Conservation (phyloP, 2,888 invertebrate species). For the Neuroscelio doddi region DNA sequence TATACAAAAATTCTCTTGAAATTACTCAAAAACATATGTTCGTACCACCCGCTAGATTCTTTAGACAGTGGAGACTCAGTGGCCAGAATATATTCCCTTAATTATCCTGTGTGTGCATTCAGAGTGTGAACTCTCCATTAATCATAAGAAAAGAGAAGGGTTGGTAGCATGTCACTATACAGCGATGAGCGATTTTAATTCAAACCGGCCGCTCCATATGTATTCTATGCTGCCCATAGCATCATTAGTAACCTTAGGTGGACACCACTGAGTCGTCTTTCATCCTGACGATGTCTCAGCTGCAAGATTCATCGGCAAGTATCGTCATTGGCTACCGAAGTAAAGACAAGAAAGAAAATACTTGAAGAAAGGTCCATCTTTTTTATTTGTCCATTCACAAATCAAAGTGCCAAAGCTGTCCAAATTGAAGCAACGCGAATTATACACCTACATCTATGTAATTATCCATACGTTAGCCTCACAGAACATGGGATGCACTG, state of each 20-base stretch:
- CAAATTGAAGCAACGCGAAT: no score
- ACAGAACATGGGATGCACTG: slow-evolving; percentile 37
- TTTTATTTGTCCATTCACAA: no score
- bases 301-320: slow-evolving; percentile 56
- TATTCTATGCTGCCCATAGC: slow-evolving; percentile 66
- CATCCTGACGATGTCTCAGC: slow-evolving; percentile 66
- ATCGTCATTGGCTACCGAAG: slow-evolving; percentile 53
- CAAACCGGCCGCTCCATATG: slow-evolving; percentile 70
- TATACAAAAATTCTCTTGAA: no score
- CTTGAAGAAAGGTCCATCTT: not conserved
- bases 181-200: slow-evolving; percentile 70
- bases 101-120: slow-evolving; percentile 72
- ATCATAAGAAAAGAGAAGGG: slow-evolving; percentile 69
- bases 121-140: slow-evolving; percentile 73
- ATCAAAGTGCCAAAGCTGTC: no score
- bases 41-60: slow-evolving; percentile 69
- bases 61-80: slow-evolving; percentile 66
- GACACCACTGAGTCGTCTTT: slow-evolving; percentile 70
- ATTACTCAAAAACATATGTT: no score
- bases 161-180: slow-evolving; percentile 59
- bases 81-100: slow-evolving; percentile 72
- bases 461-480: slow-evolving; percentile 32
- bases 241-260: slow-evolving; percentile 72
- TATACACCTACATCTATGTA: slow-evolving; percentile 19
- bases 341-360: slow-evolving; percentile 28